phyloP scores from a whole-genome alignment of 2,797 vertebrate species.

The Tokudaia tokunoshimensis region DNA sequence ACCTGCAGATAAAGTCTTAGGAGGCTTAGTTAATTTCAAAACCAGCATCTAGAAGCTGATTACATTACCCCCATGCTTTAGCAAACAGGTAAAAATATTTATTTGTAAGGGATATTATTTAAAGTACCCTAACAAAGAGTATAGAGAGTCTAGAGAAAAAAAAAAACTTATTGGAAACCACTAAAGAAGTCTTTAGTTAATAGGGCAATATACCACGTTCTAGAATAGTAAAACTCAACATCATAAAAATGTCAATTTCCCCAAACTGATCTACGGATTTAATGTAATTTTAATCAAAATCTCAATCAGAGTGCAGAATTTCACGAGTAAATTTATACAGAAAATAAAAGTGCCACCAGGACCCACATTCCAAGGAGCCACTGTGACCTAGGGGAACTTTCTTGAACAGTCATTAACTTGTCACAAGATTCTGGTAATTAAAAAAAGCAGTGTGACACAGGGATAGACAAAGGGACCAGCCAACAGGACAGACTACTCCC shows the following conservation, averaged over 20 bases:
- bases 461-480: neutral
- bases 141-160: slow-evolving; percentile 36
- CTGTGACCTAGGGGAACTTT: slow-evolving; percentile 17
- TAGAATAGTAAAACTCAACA: slow-evolving; percentile 71
- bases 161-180: slow-evolving; percentile 59
- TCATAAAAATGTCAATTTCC: slow-evolving; percentile 76
- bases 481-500: neutral
- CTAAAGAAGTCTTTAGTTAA: slow-evolving; percentile 67
- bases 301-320: slow-evolving; percentile 57
- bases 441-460: neutral
- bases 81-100: slow-evolving; percentile 12
- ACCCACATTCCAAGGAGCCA: neutral
- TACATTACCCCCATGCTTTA: neutral
- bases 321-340: slow-evolving; percentile 64
- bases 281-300: slow-evolving; percentile 79
- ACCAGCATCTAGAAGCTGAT: neutral
- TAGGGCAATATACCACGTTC: slow-evolving; percentile 62
- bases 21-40: slow-evolving; percentile 39
- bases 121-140: slow-evolving; percentile 31
- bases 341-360: slow-evolving; percentile 62
- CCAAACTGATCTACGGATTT: slow-evolving; percentile 70
- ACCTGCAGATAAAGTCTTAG: neutral
- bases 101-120: slow-evolving; percentile 62
- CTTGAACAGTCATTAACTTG: slow-evolving; percentile 49
- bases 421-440: slow-evolving; percentile 48